Percentiles rank a stretch among this genome's conserved stretches.
phyloP scores from a whole-genome alignment of 2,113 vertebrate species.

The Salvator merianae region DNA sequence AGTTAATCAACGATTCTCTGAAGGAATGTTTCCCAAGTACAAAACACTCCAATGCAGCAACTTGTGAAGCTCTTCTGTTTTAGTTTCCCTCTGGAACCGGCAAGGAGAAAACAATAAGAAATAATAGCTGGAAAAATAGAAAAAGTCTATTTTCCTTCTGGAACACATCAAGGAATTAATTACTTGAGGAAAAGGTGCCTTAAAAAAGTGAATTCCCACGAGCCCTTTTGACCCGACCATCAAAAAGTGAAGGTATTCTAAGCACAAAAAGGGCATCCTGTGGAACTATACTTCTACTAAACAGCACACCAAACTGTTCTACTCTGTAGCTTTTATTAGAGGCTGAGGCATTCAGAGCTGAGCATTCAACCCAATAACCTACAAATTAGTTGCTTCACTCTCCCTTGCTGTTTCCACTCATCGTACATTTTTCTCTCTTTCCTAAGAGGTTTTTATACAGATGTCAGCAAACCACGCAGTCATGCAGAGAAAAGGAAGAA shows the following conservation, averaged over 20 bases:
- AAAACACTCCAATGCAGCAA: constrained; percentile 45
- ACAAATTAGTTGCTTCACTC: neutral
- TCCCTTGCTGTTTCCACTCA: neutral
- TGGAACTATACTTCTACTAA: constrained; percentile 5
- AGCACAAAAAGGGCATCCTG: neutral
- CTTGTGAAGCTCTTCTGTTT: neutral
- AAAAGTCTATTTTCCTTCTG: neutral
- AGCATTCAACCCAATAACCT: constrained; percentile 6
- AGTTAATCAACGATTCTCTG: constrained; percentile 50
- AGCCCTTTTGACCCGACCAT: neutral
- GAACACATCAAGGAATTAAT: constrained; percentile 13
- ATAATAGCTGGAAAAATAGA: neutral
- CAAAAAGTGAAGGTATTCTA: constrained; percentile 13
- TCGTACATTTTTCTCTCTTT: constrained; percentile 17
- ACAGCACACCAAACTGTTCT: constrained; percentile 23
- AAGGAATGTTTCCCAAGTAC: constrained; percentile 49
- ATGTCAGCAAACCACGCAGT: constrained; percentile 25
- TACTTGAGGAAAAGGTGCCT: neutral
- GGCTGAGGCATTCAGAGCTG: constrained; percentile 1
- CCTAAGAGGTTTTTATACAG: constrained; percentile 16
- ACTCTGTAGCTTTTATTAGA: constrained; percentile 23
- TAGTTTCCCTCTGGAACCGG: neutral
- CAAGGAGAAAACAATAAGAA: neutral
- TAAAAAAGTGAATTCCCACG: neutral
- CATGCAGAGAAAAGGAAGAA: neutral